phyloP scores from a whole-genome alignment of 2,113 vertebrate genomes.

The Odocoileus hemionus region DNA sequence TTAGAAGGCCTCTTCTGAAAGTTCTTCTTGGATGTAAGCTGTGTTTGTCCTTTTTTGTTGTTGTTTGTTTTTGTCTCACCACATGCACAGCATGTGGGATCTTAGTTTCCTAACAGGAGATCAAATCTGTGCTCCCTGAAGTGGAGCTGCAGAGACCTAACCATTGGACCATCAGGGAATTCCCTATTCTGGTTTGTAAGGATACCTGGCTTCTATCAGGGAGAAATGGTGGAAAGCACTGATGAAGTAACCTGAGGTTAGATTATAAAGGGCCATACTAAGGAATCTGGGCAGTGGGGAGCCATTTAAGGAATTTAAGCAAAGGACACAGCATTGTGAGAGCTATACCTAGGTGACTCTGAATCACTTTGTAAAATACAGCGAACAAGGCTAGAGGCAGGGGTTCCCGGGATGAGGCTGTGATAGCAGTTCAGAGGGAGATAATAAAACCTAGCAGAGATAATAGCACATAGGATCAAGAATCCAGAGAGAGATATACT shows the following conservation, averaged over 20 bases:
- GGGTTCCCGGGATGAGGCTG: neutral
- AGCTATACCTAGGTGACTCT: neutral
- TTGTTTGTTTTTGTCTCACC: neutral
- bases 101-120: neutral
- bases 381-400: neutral
- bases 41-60: neutral
- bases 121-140: neutral
- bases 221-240: neutral
- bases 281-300: neutral
- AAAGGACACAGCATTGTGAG: neutral
- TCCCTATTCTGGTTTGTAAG: neutral
- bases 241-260: neutral
- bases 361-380: neutral
- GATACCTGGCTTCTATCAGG: neutral
- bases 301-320: neutral
- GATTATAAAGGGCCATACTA: neutral
- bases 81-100: neutral
- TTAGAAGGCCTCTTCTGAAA: neutral
- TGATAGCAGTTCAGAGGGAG: neutral
- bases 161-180: neutral
- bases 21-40: neutral
- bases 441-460: neutral
- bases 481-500: neutral
- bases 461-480: neutral
- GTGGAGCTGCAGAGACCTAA: neutral